These are phyloP conservation scores for Tychaedon coryphoeus DNA, from an alignment of 2,113 vertebrate genomes.

Conservation along the genomic window DNA sequence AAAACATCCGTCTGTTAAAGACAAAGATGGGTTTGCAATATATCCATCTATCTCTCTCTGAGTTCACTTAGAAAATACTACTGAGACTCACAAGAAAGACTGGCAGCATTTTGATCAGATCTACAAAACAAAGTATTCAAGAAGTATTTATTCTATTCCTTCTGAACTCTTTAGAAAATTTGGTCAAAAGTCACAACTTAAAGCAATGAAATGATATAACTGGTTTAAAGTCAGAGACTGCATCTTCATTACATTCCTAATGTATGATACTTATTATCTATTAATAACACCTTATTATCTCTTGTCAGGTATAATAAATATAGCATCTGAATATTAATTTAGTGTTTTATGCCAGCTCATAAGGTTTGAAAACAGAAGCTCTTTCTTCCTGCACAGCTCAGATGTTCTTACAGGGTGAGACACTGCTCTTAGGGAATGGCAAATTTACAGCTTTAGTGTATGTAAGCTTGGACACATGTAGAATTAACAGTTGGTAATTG, in stretches of 20 bases:
- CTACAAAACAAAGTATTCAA: not conserved
- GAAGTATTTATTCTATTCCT: not conserved
- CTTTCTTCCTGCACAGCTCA: not conserved
- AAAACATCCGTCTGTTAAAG: not conserved
- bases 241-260: slow-evolving; percentile 14
- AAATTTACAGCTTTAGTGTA: not conserved
- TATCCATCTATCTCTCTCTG: not conserved
- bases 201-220: not conserved
- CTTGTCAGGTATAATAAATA: slow-evolving; percentile 46
- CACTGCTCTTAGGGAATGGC: not conserved
- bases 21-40: not conserved
- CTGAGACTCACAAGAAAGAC: not conserved
- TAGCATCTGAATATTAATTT: not conserved
- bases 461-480: not conserved
- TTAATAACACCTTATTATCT: slow-evolving; percentile 39
- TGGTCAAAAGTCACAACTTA: not conserved
- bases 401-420: not conserved
- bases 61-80: not conserved
- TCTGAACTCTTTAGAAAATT: not conserved
- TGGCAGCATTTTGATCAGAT: not conserved
- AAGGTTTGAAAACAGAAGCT: not conserved
- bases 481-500: not conserved
- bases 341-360: not conserved
- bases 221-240: not conserved
- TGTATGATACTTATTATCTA: slow-evolving; percentile 2